These are phyloP conservation scores for Macrobrachium rosenbergii DNA, from an alignment of 1,140 invertebrate genomes.

Conservation along the genomic window DNA sequence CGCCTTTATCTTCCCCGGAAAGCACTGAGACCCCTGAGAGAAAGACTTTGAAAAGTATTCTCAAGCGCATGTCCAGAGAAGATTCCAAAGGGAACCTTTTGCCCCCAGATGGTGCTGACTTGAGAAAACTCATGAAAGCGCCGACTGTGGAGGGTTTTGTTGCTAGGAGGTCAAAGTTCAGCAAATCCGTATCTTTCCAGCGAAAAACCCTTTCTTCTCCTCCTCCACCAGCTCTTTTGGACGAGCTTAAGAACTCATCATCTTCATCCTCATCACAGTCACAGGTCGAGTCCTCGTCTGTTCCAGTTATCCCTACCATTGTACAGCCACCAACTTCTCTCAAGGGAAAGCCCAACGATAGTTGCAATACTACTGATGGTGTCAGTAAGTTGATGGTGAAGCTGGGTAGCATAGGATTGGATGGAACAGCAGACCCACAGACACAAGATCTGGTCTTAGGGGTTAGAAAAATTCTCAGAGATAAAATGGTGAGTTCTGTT, in stretches of 20 bases:
- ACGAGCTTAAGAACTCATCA: conserved; percentile 34
- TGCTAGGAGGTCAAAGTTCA: conserved; percentile 86
- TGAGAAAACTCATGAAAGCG: conserved; percentile 76
- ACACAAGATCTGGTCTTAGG: conserved; percentile 64
- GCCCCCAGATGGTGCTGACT: conserved; percentile 67
- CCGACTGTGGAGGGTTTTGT: conserved; percentile 86
- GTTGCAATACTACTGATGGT: conserved; percentile 42
- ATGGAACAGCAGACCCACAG: conserved; percentile 45
- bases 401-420: conserved; percentile 63
- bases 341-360: conserved; percentile 20
- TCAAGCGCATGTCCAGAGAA: conserved; percentile 82
- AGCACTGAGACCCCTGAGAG: conserved; percentile 87
- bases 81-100: conserved; percentile 70
- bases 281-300: not conserved
- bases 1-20: conserved; percentile 75
- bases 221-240: conserved; percentile 70
- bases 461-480: conserved; percentile 62
- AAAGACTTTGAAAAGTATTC: conserved; percentile 84
- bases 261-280: conserved; percentile 21
- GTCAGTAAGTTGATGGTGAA: conserved; percentile 61
- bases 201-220: conserved; percentile 85
- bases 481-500: conserved; percentile 55
- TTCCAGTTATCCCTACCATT: conserved; percentile 23
- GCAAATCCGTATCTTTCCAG: conserved; percentile 91
- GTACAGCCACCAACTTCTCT: not conserved